Base-by-base conservation (phyloP, 2,888 invertebrate species). In the Drosophila leonis region DNA sequence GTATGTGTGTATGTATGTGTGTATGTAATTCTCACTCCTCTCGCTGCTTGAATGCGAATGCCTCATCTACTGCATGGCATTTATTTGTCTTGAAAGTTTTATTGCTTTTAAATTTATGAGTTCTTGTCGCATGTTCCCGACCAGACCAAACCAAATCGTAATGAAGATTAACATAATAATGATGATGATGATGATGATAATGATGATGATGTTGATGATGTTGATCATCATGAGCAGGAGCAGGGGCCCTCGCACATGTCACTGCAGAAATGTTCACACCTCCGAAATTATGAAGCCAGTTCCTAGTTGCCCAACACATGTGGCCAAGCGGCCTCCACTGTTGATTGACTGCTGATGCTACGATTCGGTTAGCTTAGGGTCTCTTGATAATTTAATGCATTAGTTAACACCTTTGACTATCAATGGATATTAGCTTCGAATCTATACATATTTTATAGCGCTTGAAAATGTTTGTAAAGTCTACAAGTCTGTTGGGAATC, bases 41-140 rank as follows among this genome's bases (percentile, higher is more conserved):
- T 29, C 20, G n/a, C 31, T 31, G 42, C 37, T 49, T 41, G 44
- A 42, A 65, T 54, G 59, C 41, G 70, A 72, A 73, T 75, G 80
- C 82, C 72, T 79, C 79, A 83, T 82, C 75, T 69, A 63, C 73
- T 66, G 69, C 77, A 20, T 83, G 85, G 89, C 85, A 87, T 89
- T 89, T 86, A 90, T 91, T 91, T 90, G 90, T 90, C 91, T 91
- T 91, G 91, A 91, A 88, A 91, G 91, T 91, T 91, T 91, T 91
- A 91, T 91, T 89, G 88, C 90, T 86, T 88, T 89, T 83, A 83
- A 90, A 91, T 91, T 90, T 91, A 90, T 90, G 91, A 78, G 69
- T 79, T 85, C 65, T 71, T 73, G 69, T 66, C 80, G 72, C 77
- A 80, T 71, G 80, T 75, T 78, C 59, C 52, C 55, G n/a, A n/a